Evolutionary conservation across 2,113 vertebrate species (phyloP), one percentile per base, ranked within the genome.

Genomic region (Ictalurus punctatus): DNA sequence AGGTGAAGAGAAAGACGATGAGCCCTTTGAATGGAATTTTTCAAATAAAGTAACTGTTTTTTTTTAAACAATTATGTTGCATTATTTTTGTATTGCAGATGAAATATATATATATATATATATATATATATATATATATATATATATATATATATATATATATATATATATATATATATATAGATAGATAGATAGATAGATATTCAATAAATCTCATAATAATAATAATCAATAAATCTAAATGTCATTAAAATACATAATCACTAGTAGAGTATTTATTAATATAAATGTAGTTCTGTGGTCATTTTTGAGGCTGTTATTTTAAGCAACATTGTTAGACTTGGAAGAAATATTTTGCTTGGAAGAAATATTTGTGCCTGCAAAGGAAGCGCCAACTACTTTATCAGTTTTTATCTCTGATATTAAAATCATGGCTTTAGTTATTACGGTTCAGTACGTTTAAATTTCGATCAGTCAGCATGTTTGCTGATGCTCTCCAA

Each of bases 1-100:
- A 96, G 84, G 63, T 90, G 91, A 25, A 90, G 76, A 65, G 90
- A 84, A 27, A 92, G 91, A 58, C 91, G 88, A 76, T 56, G 27
- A 37, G 88, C 37, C 52, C 91, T 92, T 27, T 74, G 54, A 79
- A 54, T 40, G 30, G 48, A 65, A 76, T 0, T 56, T 16, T 69
- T 67, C 17, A 25, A 30, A 59, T 23, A 61, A 5, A 61, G 4
- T 40, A 59, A 61, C 30, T 83, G 80, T 4, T 83, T 54, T 54
- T 48, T 44, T 8, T 54, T 44, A 19, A 3, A 73, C 2, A 9
- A 44, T 44, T 76, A 12, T 44, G 37, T 23, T 30, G 78, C 6
- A 56, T 17, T 56, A 30, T 80, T 30, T 79, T n/a, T 27, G 5
- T n/a, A n/a, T 27, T 21, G 19, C 7, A 3, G 10, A 48, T 78